Percentiles rank a stretch among this genome's conserved stretches.
phyloP scores from a whole-genome alignment of 2,888 invertebrate species.

The Ornithoptera alexandrae region DNA sequence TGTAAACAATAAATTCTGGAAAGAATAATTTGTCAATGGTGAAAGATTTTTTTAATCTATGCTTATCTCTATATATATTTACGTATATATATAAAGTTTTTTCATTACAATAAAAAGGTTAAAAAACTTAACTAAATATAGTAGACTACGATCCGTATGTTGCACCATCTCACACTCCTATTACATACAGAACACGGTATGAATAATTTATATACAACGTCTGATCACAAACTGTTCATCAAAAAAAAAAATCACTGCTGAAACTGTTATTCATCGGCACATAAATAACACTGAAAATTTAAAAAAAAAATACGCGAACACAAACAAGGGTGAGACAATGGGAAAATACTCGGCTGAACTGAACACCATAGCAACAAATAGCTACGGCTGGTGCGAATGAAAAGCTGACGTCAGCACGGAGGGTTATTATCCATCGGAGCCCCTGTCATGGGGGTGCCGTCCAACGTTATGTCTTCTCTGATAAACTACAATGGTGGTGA shows the following conservation, averaged over 20 bases:
- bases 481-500: conserved; percentile 28
- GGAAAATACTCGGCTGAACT: conserved; percentile 3
- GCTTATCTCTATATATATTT: too few relatives aligned
- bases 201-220: not conserved
- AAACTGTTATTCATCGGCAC: not conserved
- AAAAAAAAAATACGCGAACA: not conserved
- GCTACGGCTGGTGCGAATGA: conserved; percentile 25
- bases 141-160: not conserved
- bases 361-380: conserved; percentile 25
- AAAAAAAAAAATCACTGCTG: not conserved
- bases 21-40: too few relatives aligned
- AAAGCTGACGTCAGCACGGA: conserved; percentile 33
- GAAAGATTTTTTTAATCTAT: too few relatives aligned
- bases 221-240: not conserved
- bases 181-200: not conserved
- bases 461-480: conserved; percentile 28
- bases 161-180: not conserved
- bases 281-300: not conserved
- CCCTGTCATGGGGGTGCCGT: conserved; percentile 25
- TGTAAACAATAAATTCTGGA: too few relatives aligned
- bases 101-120: not conserved
- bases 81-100: too few relatives aligned
- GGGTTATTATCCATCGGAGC: conserved; percentile 18
- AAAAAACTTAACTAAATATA: not conserved
- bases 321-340: conserved; percentile 13